Conservation (phyloP, 2,113 vertebrate genomes). For the Entomyzon cyanotis region DNA sequence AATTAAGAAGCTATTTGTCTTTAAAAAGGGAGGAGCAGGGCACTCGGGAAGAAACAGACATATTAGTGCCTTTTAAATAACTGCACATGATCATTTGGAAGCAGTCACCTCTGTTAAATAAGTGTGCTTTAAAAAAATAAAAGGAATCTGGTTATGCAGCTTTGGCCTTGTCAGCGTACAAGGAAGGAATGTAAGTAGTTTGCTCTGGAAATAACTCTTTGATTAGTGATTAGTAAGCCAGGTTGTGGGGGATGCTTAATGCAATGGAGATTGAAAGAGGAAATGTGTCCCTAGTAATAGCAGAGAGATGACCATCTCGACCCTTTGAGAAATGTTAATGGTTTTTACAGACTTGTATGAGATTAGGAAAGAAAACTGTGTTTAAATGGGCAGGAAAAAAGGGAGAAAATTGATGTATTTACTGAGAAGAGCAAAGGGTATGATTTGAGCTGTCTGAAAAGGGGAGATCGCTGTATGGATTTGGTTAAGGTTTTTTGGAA, state of each 20-base stretch:
- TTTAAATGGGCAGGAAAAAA: not conserved
- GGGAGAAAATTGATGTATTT: not conserved
- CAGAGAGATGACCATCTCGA: not conserved
- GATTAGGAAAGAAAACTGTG: not conserved
- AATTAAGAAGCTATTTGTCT: not conserved
- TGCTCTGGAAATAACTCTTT: slow-evolving; percentile 9
- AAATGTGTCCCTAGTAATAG: not conserved
- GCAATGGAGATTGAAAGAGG: not conserved
- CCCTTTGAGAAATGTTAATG: not conserved
- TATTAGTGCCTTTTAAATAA: not conserved
- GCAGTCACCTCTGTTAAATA: not conserved
- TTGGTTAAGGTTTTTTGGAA: slow-evolving; percentile 44
- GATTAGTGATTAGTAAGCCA: not conserved
- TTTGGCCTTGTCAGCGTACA: not conserved
- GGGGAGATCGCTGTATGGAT: not conserved
- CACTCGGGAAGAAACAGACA: not conserved
- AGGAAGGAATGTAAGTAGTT: not conserved
- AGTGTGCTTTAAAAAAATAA: not conserved
- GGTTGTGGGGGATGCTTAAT: not conserved
- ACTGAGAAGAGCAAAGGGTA: not conserved
- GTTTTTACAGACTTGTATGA: slow-evolving; percentile 6
- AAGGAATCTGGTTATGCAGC: not conserved
- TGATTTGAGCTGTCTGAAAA: not conserved
- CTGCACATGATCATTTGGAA: not conserved
- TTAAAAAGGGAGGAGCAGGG: not conserved